phyloP scores from a whole-genome alignment of 2,797 vertebrate species.

The Chrysolophus pictus region DNA sequence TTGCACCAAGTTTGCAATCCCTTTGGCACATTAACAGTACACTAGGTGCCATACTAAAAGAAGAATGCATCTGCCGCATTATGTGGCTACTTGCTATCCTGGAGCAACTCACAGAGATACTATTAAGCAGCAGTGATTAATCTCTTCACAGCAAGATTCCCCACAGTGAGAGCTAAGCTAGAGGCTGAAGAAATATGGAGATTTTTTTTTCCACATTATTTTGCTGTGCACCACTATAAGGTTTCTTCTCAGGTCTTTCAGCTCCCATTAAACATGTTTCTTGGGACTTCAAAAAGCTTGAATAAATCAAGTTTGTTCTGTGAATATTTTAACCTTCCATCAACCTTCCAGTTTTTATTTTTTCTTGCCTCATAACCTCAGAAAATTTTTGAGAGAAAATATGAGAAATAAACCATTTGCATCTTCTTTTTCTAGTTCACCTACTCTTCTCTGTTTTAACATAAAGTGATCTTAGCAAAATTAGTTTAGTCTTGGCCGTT shows the following conservation, averaged over 20 bases:
- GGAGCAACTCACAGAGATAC: slow-evolving; percentile 62
- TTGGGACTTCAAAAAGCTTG: slow-evolving; percentile 62
- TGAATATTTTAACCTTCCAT: slow-evolving; percentile 68
- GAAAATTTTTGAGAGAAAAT: slow-evolving; percentile 1
- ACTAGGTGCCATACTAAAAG: neutral
- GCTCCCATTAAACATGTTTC: slow-evolving; percentile 63
- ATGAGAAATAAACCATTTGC: neutral
- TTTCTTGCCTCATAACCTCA: slow-evolving; percentile 35
- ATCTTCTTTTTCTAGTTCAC: neutral
- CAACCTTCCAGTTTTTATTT: slow-evolving; percentile 48
- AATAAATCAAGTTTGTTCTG: slow-evolving; percentile 69
- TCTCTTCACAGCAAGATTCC: slow-evolving; percentile 65
- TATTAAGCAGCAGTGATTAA: slow-evolving; percentile 69
- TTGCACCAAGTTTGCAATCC: neutral
- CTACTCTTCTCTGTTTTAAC: neutral
- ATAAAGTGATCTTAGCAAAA: neutral
- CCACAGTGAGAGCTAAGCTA: slow-evolving; percentile 60
- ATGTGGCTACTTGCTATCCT: slow-evolving; percentile 33
- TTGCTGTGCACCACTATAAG: slow-evolving; percentile 57
- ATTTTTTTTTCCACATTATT: neutral
- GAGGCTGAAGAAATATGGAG: slow-evolving; percentile 60
- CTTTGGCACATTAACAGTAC: neutral
- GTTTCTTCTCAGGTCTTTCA: slow-evolving; percentile 49
- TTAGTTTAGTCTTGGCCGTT: neutral
- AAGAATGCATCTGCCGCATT: slow-evolving; percentile 48